These are phyloP conservation scores for Pangasius sanitwongsei DNA, from an alignment of 2,797 vertebrate genomes.

Conservation along the genomic window DNA sequence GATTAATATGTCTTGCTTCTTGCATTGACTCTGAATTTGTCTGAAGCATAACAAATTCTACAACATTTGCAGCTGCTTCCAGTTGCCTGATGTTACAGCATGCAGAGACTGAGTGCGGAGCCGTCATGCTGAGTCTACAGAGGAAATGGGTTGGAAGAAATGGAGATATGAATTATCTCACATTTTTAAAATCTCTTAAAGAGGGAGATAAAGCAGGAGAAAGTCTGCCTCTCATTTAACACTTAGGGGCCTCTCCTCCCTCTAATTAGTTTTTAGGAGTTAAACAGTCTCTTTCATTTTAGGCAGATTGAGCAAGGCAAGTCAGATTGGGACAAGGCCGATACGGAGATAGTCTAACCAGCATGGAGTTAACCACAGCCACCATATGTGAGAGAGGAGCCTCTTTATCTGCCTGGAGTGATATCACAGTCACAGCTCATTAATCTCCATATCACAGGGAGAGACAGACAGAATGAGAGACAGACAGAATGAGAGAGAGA, in stretches of 20 bases:
- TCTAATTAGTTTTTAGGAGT: conserved; percentile 13
- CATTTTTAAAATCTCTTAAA: conserved; percentile 2
- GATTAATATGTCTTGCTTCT: not conserved
- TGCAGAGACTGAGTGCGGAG: not conserved
- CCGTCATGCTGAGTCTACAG: conserved; percentile 3
- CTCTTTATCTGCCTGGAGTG: conserved; percentile 46
- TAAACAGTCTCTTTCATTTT: conserved; percentile 31
- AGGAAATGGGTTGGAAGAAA: conserved; percentile 13
- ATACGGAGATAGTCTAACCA: conserved; percentile 2
- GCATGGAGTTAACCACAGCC: conserved; percentile 28
- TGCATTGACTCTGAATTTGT: not conserved
- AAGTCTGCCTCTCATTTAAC: conserved; percentile 16
- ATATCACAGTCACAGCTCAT: conserved; percentile 51
- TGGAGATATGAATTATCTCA: conserved; percentile 23
- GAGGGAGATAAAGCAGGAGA: conserved; percentile 2
- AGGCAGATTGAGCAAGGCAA: not conserved
- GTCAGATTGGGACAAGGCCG: conserved; percentile 26
- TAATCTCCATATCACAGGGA: conserved; percentile 36
- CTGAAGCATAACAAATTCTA: conserved; percentile 3
- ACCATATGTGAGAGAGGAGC: conserved; percentile 8
- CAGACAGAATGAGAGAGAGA: not conserved
- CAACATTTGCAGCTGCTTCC: not conserved
- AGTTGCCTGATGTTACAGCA: conserved; percentile 8
- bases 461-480: not conserved
- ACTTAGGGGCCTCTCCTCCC: conserved; percentile 14